Conservation (phyloP, 2,113 vertebrate genomes). For the Piprites chloris region DNA sequence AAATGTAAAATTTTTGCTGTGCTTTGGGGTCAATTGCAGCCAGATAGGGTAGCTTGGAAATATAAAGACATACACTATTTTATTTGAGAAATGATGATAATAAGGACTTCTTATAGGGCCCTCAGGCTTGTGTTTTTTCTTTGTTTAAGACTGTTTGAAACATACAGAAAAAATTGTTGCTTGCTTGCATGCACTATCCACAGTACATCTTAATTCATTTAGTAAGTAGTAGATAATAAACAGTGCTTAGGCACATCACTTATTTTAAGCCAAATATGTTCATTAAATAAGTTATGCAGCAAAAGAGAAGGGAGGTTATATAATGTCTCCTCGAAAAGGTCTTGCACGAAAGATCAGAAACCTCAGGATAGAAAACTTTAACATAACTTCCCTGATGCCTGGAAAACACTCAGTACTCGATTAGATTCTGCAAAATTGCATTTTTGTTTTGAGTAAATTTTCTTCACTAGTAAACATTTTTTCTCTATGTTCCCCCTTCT, state of each 20-base stretch:
- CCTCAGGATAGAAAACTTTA: neutral
- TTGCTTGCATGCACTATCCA: neutral
- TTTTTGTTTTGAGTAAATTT: neutral
- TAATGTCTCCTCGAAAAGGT: neutral
- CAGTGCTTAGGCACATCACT: neutral
- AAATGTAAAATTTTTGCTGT: neutral
- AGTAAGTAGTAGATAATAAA: neutral
- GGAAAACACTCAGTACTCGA: neutral
- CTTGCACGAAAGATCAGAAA: neutral
- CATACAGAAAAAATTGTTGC: neutral
- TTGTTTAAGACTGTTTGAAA: neutral
- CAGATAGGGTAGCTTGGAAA: neutral
- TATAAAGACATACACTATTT: neutral
- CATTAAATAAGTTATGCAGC: neutral
- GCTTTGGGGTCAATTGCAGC: neutral
- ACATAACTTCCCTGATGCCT: neutral
- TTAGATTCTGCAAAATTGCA: neutral
- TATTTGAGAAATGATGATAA: neutral
- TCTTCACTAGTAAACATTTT: neutral
- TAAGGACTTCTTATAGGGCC: rapidly evolving
- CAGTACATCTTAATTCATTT: neutral
- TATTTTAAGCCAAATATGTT: neutral
- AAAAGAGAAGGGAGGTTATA: neutral
- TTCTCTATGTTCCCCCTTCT: neutral
- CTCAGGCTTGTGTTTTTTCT: neutral